Base-by-base conservation (phyloP, 2,888 invertebrate genomes). In the Dolomedes plantarius region DNA sequence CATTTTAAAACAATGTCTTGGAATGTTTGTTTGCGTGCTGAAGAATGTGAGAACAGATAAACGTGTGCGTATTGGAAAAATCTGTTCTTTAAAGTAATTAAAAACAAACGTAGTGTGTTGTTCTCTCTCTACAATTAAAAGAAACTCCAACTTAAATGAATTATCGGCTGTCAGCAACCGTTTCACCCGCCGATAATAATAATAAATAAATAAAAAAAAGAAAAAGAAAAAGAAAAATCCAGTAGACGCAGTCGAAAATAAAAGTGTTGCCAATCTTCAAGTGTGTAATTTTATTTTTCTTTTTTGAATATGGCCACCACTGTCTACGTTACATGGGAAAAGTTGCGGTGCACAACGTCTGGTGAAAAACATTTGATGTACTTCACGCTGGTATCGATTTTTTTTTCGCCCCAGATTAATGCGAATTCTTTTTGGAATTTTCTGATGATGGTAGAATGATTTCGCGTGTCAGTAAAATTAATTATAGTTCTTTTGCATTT, bases 351-450 rank as follows among this genome's bases (percentile, higher is more conserved):
- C 46, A 46, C 16, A 46, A 11, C 46, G 46, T 2, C 46, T 46
- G 46, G 9, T 46, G 46, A 46, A 46, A 46, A 46, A 46, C 46
- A 46, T 46, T 46, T 46, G 46, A 46, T 46, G 46, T 46, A 46
- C 2, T 46, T 46, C 46, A 46, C 46, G n/a, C 2, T 46, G n/a
- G 11, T 46, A 46, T 46, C 46, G 46, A 46, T 46, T 13, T 46
- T 46, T 46, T 46, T 46, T 46, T n/a, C 16, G 2, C 46, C 2
- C 11, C n/a, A 46, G 46, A 46, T 46, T 46, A 46, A 46, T 46
- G 46, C 16, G 46, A 16, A 46, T 46, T 46, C 46, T 46, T 46
- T 46, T n/a, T 46, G 46, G n/a, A 46, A n/a, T n/a, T 46, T n/a
- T n/a, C n/a, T 46, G 46, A 46, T 46, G 46, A 46, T 46, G 11